Evolutionary conservation across 37 sponge, comb jelly and placozoan genomes (phyloP).

Genomic region (Crambe crambe): DNA sequence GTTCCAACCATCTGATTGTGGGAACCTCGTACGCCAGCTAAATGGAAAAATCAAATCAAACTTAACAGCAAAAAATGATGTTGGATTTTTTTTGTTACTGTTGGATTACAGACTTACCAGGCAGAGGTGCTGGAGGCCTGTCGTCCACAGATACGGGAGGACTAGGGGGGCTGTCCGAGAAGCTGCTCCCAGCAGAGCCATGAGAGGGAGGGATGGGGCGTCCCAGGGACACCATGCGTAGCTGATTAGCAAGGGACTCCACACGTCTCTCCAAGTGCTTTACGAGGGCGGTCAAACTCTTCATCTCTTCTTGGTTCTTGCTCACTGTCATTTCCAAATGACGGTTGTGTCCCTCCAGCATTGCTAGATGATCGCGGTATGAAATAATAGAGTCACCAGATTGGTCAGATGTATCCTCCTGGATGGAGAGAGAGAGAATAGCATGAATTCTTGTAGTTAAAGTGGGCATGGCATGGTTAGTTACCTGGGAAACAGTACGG

Average conservation of each 20-base stretch:
- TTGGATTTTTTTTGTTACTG: not conserved
- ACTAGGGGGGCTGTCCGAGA: not conserved
- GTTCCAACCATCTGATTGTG: too few species aligned
- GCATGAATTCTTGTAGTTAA: too few species aligned
- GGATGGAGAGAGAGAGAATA: not conserved
- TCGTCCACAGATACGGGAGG: not conserved
- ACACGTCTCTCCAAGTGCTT: slow-evolving; percentile 5
- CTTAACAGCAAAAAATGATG: too few species aligned
- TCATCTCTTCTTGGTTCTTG: slow-evolving; percentile 5
- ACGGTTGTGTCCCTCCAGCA: not conserved
- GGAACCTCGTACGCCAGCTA: too few species aligned
- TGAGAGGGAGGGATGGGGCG: not conserved
- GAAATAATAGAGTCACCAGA: slow-evolving; percentile 2
- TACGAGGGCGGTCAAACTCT: not conserved
- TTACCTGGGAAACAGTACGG: not conserved
- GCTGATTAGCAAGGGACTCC: slow-evolving; percentile 30
- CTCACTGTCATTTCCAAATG: slow-evolving; percentile 1
- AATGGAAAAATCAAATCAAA: too few species aligned
- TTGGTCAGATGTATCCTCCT: slow-evolving; percentile 16
- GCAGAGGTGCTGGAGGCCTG: slow-evolving; percentile 20
- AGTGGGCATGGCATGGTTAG: not conserved
- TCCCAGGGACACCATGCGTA: slow-evolving; percentile 9
- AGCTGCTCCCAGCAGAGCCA: not conserved
- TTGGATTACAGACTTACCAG: not conserved
- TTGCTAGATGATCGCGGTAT: not conserved